Percentiles rank a stretch among this genome's conserved stretches.
phyloP scores from a whole-genome alignment of 2,888 invertebrate species.

The Pardosa pseudoannulata region DNA sequence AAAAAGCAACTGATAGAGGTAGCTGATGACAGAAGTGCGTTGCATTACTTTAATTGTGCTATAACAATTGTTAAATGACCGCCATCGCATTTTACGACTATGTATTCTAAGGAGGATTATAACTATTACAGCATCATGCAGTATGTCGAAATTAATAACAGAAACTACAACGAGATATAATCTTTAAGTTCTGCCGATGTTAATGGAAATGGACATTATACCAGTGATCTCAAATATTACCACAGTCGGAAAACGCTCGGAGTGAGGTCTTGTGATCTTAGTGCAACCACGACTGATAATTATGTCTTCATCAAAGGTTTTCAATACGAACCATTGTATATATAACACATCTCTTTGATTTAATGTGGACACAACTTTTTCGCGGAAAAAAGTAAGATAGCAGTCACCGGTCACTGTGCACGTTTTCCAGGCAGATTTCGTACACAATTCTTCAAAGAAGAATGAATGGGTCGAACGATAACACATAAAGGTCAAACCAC shows the following conservation, averaged over 20 bases:
- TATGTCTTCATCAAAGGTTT: not conserved
- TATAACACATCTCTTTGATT: no score
- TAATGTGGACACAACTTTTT: not conserved
- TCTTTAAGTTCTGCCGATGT: not conserved
- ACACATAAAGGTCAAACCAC: not conserved
- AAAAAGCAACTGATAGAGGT: no score
- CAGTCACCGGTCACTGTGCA: conserved; percentile 22
- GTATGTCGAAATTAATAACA: not conserved
- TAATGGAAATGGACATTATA: not conserved
- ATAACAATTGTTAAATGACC: no score
- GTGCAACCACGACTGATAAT: not conserved
- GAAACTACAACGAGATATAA: not conserved
- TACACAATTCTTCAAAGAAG: not conserved
- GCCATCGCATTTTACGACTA: no score
- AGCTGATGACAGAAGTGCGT: no score
- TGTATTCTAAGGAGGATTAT: no score
- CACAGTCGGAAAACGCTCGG: not conserved
- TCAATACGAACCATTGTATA: no score
- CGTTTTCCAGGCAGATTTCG: not conserved
- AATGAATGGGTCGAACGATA: not conserved
- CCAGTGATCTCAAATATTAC: not conserved
- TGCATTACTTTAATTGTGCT: no score
- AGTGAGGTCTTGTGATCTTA: not conserved
- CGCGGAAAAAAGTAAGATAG: conserved; percentile 18
- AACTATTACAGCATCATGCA: not conserved